A percentile compares a stretch with the other conserved stretches of the same genome.
Conservation (phyloP, 2,888 invertebrate species). For the Chromoteleia sp. region DNA sequence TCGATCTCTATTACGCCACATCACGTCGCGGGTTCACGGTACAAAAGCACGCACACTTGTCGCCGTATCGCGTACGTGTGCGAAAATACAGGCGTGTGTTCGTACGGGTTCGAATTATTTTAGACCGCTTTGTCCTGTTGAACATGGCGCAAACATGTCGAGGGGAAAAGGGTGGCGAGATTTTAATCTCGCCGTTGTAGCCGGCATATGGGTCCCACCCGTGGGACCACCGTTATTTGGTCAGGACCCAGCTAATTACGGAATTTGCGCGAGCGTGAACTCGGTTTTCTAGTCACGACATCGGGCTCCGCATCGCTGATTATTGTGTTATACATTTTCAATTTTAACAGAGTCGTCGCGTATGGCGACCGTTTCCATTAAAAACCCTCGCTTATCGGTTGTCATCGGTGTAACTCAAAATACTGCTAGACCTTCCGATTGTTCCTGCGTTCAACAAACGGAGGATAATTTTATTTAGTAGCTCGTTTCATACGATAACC, state of each 20-base stretch:
- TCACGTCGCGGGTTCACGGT: slow-evolving; percentile 74
- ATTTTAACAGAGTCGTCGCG: slow-evolving; percentile 22
- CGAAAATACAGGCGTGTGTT: slow-evolving; percentile 30
- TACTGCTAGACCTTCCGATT: slow-evolving; percentile 5
- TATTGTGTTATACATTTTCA: slow-evolving; percentile 42
- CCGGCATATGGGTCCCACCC: slow-evolving; percentile 76
- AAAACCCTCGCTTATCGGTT: background rate
- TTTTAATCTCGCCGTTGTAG: slow-evolving; percentile 76
- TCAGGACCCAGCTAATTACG: slow-evolving; percentile 82
- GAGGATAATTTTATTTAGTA: no score
- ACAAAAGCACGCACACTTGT: slow-evolving; percentile 72
- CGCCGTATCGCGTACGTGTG: slow-evolving; percentile 21
- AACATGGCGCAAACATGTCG: slow-evolving; percentile 68
- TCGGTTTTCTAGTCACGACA: slow-evolving; percentile 79
- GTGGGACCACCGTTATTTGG: slow-evolving; percentile 83
- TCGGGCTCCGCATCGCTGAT: slow-evolving; percentile 59
- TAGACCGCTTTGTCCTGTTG: slow-evolving; percentile 67
- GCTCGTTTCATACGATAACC: no score
- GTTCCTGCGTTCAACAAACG: background rate
- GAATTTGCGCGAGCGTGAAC: slow-evolving; percentile 82
- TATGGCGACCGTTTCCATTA: slow-evolving; percentile 19
- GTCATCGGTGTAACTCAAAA: slow-evolving; percentile 13
- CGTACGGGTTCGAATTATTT: slow-evolving; percentile 62
- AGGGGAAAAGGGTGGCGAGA: slow-evolving; percentile 73
- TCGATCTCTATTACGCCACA: slow-evolving; percentile 83